phyloP scores from a whole-genome alignment of 2,888 invertebrate species.

The Dicycla oo region DNA sequence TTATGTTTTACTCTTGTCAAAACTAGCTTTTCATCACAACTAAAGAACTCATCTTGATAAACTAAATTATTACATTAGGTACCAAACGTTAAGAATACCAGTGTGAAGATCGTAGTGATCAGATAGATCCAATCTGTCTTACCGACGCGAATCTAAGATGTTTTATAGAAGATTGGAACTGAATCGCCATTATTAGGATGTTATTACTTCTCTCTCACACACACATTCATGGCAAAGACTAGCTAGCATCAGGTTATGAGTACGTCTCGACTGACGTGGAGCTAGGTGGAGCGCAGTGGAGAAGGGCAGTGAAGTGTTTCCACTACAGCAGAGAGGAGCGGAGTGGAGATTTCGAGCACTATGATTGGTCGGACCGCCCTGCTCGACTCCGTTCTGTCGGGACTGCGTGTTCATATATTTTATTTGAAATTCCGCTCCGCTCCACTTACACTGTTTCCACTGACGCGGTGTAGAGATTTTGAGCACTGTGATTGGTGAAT shows the following conservation, averaged over 20 bases:
- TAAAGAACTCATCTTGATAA: neutral
- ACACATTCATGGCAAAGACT: neutral
- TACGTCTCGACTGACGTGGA: too few species aligned
- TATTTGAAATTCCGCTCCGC: too few species aligned
- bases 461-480: too few species aligned
- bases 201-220: neutral
- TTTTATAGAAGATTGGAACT: neutral
- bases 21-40: neutral
- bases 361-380: too few species aligned
- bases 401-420: too few species aligned
- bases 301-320: too few species aligned
- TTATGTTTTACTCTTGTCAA: neutral
- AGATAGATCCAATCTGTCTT: neutral
- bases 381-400: too few species aligned
- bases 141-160: neutral
- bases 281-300: too few species aligned
- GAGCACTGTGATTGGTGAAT: too few species aligned
- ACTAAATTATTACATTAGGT: neutral
- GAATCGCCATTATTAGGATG: neutral
- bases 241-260: neutral
- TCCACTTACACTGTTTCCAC: too few species aligned
- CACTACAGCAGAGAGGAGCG: too few species aligned
- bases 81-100: neutral
- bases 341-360: too few species aligned
- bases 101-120: neutral